These are phyloP conservation scores for Tachuris rubrigastra DNA, from an alignment of 2,113 vertebrate genomes.

Conservation along the genomic window DNA sequence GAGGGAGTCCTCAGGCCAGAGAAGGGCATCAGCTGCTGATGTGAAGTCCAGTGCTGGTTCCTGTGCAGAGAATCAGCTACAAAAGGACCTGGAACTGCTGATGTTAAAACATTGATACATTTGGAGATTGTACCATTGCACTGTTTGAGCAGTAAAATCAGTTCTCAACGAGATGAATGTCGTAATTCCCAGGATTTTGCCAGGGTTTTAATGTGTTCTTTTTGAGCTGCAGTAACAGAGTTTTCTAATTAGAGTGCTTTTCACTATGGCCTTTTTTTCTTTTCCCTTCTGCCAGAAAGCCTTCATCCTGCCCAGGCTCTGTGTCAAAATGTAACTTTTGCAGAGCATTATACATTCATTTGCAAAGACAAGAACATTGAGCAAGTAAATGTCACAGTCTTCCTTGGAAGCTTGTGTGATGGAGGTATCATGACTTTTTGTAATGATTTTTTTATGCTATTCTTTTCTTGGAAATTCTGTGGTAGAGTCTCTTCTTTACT, in stretches of 20 bases:
- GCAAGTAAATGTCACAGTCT: slow-evolving; percentile 72
- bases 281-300: slow-evolving; percentile 35
- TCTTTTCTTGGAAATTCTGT: background rate
- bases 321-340: slow-evolving; percentile 80
- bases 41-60: background rate
- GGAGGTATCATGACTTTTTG: slow-evolving; percentile 39
- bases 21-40: background rate
- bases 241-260: background rate
- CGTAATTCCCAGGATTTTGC: background rate
- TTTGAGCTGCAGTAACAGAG: background rate
- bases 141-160: background rate
- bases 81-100: background rate
- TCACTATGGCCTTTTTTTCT: background rate
- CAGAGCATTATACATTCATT: slow-evolving; percentile 81
- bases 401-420: slow-evolving; percentile 64
- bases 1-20: background rate
- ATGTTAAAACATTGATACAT: background rate
- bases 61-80: background rate
- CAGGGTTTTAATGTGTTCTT: background rate
- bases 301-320: background rate
- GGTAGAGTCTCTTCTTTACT: background rate
- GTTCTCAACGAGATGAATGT: background rate
- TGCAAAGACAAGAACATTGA: slow-evolving; percentile 82
- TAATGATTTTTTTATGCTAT: background rate
- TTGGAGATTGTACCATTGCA: background rate